phyloP scores from a whole-genome alignment of 2,797 vertebrate species.

The Brotula barbata region DNA sequence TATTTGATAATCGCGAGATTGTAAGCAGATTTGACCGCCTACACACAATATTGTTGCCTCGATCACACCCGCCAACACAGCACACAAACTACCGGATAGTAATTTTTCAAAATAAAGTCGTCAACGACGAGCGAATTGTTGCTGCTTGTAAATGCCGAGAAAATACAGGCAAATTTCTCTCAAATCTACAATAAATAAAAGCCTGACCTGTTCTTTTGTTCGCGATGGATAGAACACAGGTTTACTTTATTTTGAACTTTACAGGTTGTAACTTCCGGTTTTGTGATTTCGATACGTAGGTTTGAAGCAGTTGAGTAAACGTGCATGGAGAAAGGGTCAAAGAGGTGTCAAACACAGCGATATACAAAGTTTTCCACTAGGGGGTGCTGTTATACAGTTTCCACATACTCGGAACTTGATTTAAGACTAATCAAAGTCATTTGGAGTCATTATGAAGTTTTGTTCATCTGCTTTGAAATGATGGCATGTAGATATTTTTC shows the following conservation, averaged over 20 bases:
- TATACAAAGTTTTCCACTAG: constrained; percentile 17
- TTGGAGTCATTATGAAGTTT: too few relatives aligned
- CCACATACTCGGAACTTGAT: too few relatives aligned
- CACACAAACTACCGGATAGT: accelerated
- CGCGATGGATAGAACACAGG: too few relatives aligned
- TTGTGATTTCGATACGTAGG: background rate
- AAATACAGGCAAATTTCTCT: background rate
- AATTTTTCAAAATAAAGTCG: constrained; percentile 50
- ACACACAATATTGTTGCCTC: background rate
- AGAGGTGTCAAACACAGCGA: constrained; percentile 23
- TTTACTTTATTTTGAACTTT: constrained; percentile 42
- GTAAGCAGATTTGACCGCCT: background rate
- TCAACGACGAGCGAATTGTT: accelerated
- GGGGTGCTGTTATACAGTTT: constrained; percentile 11
- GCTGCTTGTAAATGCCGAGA: accelerated
- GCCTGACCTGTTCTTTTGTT: accelerated
- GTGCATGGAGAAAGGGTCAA: background rate
- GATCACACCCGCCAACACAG: background rate
- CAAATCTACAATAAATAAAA: accelerated
- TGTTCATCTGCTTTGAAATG: too few relatives aligned
- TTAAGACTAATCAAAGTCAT: too few relatives aligned
- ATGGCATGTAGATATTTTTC: too few relatives aligned
- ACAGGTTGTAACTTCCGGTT: background rate
- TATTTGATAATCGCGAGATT: background rate
- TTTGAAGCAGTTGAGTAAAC: constrained; percentile 1